Base-by-base conservation (phyloP, 2,113 vertebrate genomes). In the Mus spicilegus region DNA sequence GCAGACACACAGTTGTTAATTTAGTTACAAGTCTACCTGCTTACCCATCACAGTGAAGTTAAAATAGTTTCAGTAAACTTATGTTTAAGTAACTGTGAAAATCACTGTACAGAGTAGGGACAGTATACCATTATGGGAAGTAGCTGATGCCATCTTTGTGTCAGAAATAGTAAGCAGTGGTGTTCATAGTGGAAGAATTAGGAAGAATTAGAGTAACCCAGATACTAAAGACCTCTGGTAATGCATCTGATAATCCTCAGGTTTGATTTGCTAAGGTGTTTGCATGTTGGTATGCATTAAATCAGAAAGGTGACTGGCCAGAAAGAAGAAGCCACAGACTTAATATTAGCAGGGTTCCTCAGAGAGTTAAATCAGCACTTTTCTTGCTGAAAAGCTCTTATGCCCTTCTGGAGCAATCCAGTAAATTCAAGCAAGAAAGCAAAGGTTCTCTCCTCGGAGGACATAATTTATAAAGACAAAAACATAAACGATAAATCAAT, bases 401-500 rank as follows among this genome's bases (percentile, higher is more conserved):
- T 95, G 86, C 42, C 69, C 14, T 96, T 95, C 87, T 69, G 82
- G 58, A 96, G 6, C 42, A 94, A 97, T 72, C 72, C 51, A 90
- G 84, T 97, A 94, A 98, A 98, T 89, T 88, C 96, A 90, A 91
- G 39, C 81, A 97, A 95, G 97, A 97, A 98, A 97, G 69, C 65
- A 87, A 97, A 96, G 46, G 51, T 76, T 96, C 82, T 42, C 0
- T 56, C 98, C 91, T 95, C 96, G 92, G 85, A 87, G 91, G 49
- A 95, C 86, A 70, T 98, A 96, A 98, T 98, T 89, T 3, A 3
- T 94, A 98, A 98, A 97, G 98, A 97, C 96, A 98, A 94, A 97
- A 98, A 82, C 96, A 98, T 97, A 97, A 98, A 96, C 91, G 92
- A 78, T 97, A 98, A 98, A 98, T 98, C 98, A 98, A 97, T 98